Evolutionary conservation across 2,797 vertebrate species (phyloP), one percentile per base, ranked within the genome.

Genomic region (Oreonectes daqikongensis): DNA sequence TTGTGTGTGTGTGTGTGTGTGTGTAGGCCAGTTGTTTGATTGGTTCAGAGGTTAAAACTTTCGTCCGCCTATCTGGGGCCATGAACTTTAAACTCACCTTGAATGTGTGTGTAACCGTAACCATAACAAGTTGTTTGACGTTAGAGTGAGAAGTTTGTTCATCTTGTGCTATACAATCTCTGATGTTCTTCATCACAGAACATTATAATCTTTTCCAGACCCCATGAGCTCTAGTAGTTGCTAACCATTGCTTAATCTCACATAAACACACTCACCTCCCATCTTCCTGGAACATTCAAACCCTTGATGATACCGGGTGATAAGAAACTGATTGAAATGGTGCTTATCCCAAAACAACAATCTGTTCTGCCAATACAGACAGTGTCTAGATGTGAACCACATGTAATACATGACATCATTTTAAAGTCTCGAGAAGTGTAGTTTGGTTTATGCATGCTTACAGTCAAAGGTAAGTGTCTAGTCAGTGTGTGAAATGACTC

Each of bases 291-390:
- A 75, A 79, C 66, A 65, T 63, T 75, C 22, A 32, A 63, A 32
- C 65, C 40, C 59, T 70, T 63, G 78, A 70, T 80, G 42, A 38
- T 44, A 4, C 22, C 22, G 42, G 20, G 20, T 65, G 72, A 75
- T 70, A 55, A 64, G 35, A 48, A 64, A 44, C 57, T 59, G 72
- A 70, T 75, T 65, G 50, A 48, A 38, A 70, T 70, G 48, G 24
- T 55, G 55, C 20, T 11, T 52, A 69, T 69, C 66, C 75, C 69
- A 77, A 28, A 44, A 55, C 57, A 78, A 65, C 32, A 84, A 32
- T 10, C 85, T 78, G 79, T 85, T 66, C 64, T 46, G 63, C 38
- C 63, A 67, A 12, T 44, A 30, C 72, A n/a, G 52, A 48, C 28
- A 14, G 26, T 48, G 14, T 75, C 50, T 42, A 46, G 64, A 15